A percentile compares a stretch with the other conserved stretches of the same genome.
phyloP scores from a whole-genome alignment of 2,888 invertebrate species.

The Selenia dentaria region DNA sequence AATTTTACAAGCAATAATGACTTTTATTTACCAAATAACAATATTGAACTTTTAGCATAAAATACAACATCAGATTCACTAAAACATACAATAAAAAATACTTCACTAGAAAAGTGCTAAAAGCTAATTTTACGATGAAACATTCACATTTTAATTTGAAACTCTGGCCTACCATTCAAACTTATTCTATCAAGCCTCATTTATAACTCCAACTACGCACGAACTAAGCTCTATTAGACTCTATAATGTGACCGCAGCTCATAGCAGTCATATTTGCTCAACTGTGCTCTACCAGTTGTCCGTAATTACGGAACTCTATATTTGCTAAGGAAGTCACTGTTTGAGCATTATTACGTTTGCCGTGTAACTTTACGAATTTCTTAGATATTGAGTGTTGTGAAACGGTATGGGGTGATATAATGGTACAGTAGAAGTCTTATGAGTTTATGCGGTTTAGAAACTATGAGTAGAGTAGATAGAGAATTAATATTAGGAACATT shows the following conservation, averaged over 20 bases:
- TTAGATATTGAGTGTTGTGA: conserved; percentile 14
- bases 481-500: too few species aligned
- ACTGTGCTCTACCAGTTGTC: conserved; percentile 51
- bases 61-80: too few species aligned
- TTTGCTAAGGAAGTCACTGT: conserved; percentile 48
- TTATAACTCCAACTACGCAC: conserved; percentile 19
- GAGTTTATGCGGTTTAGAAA: conserved; percentile 7
- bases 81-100: too few species aligned
- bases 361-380: conserved; percentile 35
- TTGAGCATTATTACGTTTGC: conserved; percentile 31
- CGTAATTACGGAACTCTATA: conserved; percentile 59
- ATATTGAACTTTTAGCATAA: too few species aligned
- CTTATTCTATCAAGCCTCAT: conserved; percentile 13
- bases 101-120: too few species aligned
- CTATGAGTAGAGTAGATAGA: too few species aligned
- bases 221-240: conserved; percentile 24
- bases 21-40: too few species aligned
- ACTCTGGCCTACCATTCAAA: conserved; percentile 7
- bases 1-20: too few species aligned
- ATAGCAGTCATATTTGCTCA: conserved; percentile 56
- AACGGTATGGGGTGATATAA: not conserved
- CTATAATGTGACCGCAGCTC: conserved; percentile 53
- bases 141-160: conserved; percentile 3
- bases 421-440: conserved; percentile 1
- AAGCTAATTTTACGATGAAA: too few species aligned